Percentiles rank a stretch among this genome's conserved stretches.
These are phyloP conservation scores for Phaetusa simplex DNA, from an alignment of 2,113 vertebrate species.

Conservation along the genomic window DNA sequence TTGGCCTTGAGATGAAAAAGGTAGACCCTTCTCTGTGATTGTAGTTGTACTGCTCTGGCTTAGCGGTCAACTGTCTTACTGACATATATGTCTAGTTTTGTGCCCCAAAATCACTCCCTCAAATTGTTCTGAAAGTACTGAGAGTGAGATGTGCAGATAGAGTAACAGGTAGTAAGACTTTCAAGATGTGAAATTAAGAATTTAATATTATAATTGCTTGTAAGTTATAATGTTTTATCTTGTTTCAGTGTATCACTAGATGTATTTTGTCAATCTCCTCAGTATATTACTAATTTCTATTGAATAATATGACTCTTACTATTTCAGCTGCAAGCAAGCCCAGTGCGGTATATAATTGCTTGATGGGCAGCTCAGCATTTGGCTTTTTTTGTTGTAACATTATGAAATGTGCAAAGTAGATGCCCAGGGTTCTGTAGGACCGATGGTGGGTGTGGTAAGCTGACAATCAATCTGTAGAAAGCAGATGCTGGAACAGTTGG, in stretches of 20 bases:
- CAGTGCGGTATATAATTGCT: background rate
- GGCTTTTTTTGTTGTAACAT: background rate
- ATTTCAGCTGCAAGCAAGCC: background rate
- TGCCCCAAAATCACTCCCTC: background rate
- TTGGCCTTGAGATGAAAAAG: background rate
- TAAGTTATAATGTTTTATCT: background rate
- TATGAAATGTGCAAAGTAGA: background rate
- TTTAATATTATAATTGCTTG: background rate
- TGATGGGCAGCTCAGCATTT: background rate
- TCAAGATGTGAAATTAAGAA: background rate
- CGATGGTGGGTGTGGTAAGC: background rate
- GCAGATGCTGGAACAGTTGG: background rate
- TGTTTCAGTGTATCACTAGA: background rate
- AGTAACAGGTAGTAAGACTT: background rate
- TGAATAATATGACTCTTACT: background rate
- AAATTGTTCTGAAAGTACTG: background rate
- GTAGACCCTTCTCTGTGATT: background rate
- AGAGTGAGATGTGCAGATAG: background rate
- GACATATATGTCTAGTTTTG: accelerated
- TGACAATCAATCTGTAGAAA: background rate
- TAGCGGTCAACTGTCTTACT: background rate
- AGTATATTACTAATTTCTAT: background rate
- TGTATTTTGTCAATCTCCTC: background rate
- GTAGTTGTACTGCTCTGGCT: background rate
- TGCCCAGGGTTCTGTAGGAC: background rate